Base-by-base conservation (phyloP, 2,888 invertebrate species). In the Nudaria mundana region DNA sequence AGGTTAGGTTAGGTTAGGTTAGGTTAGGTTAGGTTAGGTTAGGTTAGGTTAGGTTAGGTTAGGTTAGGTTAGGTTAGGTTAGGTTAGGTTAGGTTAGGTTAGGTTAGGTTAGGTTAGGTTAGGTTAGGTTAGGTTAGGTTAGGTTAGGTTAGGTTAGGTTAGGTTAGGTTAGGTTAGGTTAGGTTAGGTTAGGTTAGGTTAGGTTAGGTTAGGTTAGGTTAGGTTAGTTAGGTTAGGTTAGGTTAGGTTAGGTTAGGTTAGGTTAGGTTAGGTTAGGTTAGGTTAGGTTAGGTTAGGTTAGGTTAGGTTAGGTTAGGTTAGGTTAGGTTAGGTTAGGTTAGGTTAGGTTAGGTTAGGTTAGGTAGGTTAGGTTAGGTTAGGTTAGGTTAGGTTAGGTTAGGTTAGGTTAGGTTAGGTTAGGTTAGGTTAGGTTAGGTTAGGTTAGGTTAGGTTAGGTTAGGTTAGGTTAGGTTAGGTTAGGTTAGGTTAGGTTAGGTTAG, bases 11-110 rank as follows among this genome's bases (percentile, higher is more conserved):
- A 36, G 36, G 36, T 36, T 36, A 36, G 36, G 36, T 36, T 36
- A 36, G 36, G 36, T 36, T 36, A 36, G 36, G 36, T 36, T 36
- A 36, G 37, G 37, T 37, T 37, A 37, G 37, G 37, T 37, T 37
- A 37, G 37, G 37, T 37, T 37, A 37, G 30, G 39, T 26, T 37
- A 30, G 20, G 36, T 20, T 36, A 15, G 23, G 15, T 23, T 20
- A 22, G 36, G 30, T 31, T 24, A 24, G 24, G 24, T 24, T 24
- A 24, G 24, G 24, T 24, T 24, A 24, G 24, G 24, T 24, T 24
- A 24, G 24, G 24, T 24, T 24, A 24, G 24, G 24, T 24, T 24
- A 24, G 24, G 24, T 24, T 24, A 24, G 24, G 24, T 24, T 24
- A 24, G 24, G 24, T 24, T 24, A 24, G 24, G 24, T 24, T 28